phyloP scores from a whole-genome alignment of 2,797 vertebrate genomes.

The Tenualosa ilisha region DNA sequence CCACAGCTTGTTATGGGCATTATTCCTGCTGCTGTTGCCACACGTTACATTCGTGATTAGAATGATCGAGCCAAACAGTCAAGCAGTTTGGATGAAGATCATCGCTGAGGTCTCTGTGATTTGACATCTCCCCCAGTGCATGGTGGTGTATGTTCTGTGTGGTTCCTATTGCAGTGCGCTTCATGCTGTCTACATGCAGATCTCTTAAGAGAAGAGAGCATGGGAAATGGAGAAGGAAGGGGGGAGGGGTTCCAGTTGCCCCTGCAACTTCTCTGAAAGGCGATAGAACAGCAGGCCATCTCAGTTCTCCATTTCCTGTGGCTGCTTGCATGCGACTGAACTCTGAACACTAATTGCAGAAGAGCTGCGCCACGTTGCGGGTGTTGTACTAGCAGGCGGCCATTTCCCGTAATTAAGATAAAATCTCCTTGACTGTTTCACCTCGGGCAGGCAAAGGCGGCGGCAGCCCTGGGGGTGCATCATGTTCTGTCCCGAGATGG shows the following conservation, averaged over 20 bases:
- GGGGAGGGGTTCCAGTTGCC: not conserved
- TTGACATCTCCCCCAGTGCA: not conserved
- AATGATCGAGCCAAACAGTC: not conserved
- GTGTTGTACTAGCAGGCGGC: not conserved
- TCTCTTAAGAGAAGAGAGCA: not conserved
- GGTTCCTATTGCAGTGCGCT: not conserved
- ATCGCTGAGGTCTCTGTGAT: not conserved
- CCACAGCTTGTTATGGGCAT: not conserved
- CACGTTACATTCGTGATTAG: not conserved
- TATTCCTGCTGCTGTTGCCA: not conserved
- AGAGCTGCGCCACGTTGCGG: not conserved
- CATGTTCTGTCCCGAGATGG: not conserved
- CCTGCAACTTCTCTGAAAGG: not conserved
- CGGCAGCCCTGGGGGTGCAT: not conserved
- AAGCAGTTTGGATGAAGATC: not conserved
- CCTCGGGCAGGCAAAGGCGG: not conserved
- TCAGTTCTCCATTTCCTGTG: not conserved
- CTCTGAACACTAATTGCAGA: not conserved
- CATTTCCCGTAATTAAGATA: not conserved
- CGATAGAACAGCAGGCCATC: not conserved
- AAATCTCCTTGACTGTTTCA: not conserved
- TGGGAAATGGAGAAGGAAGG: too few relatives aligned
- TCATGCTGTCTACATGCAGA: not conserved
- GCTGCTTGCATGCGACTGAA: not conserved
- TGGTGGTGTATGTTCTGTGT: not conserved